Percentiles rank a stretch among this genome's conserved stretches.
Conservation (phyloP, 2,797 vertebrate genomes). For the Chaunax sp. region DNA sequence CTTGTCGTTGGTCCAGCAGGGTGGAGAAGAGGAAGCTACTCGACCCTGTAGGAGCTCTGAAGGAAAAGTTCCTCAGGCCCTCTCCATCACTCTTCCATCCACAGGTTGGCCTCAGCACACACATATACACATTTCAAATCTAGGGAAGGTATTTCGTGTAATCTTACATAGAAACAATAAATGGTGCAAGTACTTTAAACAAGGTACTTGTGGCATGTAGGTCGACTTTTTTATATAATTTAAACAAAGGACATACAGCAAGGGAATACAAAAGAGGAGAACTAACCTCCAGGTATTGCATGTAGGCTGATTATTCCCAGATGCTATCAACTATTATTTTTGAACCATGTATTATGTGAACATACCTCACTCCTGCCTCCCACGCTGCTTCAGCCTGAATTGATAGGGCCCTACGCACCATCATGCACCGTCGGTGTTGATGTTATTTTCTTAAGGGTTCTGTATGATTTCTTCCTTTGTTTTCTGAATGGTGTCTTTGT, state of each 20-base stretch:
- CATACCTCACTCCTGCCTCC: slow-evolving; percentile 69
- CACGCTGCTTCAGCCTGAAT: slow-evolving; percentile 68
- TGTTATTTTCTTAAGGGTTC: slow-evolving; percentile 81
- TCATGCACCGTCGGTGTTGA: slow-evolving; percentile 72
- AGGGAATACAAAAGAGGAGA: slow-evolving; percentile 40
- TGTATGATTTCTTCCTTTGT: slow-evolving; percentile 82
- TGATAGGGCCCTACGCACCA: slow-evolving; percentile 65
- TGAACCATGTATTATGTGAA: slow-evolving; percentile 75
- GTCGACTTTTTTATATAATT: too few species aligned
- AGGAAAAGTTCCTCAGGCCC: slow-evolving; percentile 96
- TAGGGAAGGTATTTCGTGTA: slow-evolving; percentile 13
- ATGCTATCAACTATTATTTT: slow-evolving; percentile 71
- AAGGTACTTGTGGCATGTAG: slow-evolving; percentile 7
- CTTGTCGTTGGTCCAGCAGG: slow-evolving; percentile 97
- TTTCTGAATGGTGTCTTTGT: slow-evolving; percentile 78
- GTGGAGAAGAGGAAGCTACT: slow-evolving; percentile 99
- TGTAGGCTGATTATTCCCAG: slow-evolving; percentile 63
- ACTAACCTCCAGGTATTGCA: slow-evolving; percentile 53
- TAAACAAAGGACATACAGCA: slow-evolving; percentile 23
- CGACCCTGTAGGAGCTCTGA: slow-evolving; percentile 94
- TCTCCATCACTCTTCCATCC: slow-evolving; percentile 95
- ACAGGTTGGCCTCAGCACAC: slow-evolving; percentile 85
- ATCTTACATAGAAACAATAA: slow-evolving; percentile 34
- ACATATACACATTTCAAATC: slow-evolving; percentile 16
- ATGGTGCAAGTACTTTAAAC: slow-evolving; percentile 32